Evolutionary conservation across 1,140 invertebrate species (phyloP).

Genomic region (Drosophila tsacasi): DNA sequence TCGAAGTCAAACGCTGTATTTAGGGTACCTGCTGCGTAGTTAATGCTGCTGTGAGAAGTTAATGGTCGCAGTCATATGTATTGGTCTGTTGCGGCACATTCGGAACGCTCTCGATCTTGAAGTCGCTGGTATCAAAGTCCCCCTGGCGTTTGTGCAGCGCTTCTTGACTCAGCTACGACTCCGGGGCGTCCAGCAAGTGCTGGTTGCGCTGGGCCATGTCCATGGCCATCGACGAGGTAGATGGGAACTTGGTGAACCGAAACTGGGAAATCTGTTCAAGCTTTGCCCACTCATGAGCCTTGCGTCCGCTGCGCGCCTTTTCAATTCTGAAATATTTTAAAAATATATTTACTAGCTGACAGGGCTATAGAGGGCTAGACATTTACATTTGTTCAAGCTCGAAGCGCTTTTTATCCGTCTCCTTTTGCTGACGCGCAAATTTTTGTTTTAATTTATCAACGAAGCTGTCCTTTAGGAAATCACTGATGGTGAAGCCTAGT

Average conservation of each 20-base stretch:
- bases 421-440: not conserved
- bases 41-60: too few relatives aligned
- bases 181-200: conserved; percentile 89
- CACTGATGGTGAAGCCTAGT: not conserved
- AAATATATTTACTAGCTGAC: too few relatives aligned
- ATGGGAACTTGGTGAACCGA: conserved; percentile 17
- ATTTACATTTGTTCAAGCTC: conserved; percentile 30
- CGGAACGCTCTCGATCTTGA: conserved; percentile 88
- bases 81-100: conserved; percentile 98
- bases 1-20: not conserved
- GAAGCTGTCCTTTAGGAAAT: conserved; percentile 38
- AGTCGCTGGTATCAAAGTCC: conserved; percentile 90
- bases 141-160: conserved; percentile 94
- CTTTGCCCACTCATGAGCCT: conserved; percentile 19
- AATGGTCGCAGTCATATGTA: conserved; percentile 97
- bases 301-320: conserved; percentile 20
- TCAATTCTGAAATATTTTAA: conserved; percentile 27
- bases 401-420: not conserved
- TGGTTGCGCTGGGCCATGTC: too few relatives aligned
- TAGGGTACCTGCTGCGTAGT: too few relatives aligned
- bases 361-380: not conserved
- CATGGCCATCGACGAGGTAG: conserved; percentile 38
- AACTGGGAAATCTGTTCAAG: conserved; percentile 21
- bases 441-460: conserved; percentile 8
- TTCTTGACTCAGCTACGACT: conserved; percentile 93